Conservation (phyloP, 23 tunicate genomes). For the Halocynthia roretzi region DNA sequence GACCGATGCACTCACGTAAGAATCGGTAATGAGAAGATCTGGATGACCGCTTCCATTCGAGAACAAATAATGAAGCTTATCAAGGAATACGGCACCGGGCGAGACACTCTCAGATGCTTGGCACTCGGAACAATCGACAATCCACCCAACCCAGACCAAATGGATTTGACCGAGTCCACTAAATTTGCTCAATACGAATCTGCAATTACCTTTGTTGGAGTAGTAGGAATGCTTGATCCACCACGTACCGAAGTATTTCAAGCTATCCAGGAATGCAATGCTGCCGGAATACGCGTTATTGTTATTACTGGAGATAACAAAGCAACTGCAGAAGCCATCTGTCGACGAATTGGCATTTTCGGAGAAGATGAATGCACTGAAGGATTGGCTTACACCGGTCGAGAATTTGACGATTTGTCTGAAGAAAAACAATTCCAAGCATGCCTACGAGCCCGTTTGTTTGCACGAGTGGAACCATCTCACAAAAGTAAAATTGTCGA, state of each 20-base stretch:
- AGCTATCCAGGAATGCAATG: constrained; percentile 80
- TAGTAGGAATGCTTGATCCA: constrained; percentile 98
- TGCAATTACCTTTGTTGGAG: constrained; percentile 89
- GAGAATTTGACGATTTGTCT: constrained; percentile 82
- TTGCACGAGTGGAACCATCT: constrained; percentile 99
- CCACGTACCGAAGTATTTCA: constrained; percentile 92
- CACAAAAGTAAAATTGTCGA: constrained; percentile 97
- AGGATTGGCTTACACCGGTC: constrained; percentile 93
- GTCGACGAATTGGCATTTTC: constrained; percentile 92
- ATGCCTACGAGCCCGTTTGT: constrained; percentile 81
- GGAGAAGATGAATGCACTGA: constrained; percentile 82
- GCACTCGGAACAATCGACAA: constrained; percentile 87
- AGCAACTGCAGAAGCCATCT: constrained; percentile 99
- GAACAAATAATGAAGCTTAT: constrained; percentile 47
- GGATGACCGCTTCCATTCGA: constrained; percentile 58
- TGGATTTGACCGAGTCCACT: constrained; percentile 78
- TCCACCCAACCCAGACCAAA: constrained; percentile 35
- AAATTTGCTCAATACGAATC: constrained; percentile 88
- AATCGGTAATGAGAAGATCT: constrained; percentile 46
- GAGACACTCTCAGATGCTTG: constrained; percentile 91
- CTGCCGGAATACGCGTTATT: constrained; percentile 94
- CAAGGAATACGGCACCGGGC: constrained; percentile 94
- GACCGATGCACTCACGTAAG: constrained; percentile 89
- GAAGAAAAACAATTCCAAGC: constrained; percentile 66
- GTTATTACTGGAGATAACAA: constrained; percentile 99